Percentiles rank a stretch among this genome's conserved stretches.
These are phyloP conservation scores for Paralvinella palmiformis DNA, from an alignment of 1,140 invertebrate species.

Conservation along the genomic window DNA sequence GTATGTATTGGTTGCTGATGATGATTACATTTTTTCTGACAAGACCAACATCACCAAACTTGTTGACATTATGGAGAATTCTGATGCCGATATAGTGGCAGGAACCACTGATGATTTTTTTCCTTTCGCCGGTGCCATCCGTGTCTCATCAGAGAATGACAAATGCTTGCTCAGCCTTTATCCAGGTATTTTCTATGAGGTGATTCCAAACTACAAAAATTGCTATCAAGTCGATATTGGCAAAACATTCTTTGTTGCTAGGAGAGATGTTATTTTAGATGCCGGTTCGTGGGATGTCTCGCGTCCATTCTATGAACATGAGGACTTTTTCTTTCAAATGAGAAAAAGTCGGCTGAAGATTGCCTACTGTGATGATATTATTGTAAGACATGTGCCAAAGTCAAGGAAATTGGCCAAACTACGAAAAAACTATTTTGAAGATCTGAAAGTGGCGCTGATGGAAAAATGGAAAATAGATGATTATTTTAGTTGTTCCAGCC, in stretches of 20 bases:
- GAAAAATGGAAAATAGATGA: too few species aligned
- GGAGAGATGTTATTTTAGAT: not conserved
- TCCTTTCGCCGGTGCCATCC: not conserved
- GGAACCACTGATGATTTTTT: not conserved
- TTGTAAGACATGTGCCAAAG: not conserved
- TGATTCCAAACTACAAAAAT: not conserved
- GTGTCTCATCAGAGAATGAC: not conserved
- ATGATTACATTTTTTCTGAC: not conserved
- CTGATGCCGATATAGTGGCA: not conserved
- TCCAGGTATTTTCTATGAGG: not conserved
- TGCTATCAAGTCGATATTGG: not conserved
- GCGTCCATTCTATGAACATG: slow-evolving; percentile 1
- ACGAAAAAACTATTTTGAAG: too few species aligned
- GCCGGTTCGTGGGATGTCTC: slow-evolving; percentile 3
- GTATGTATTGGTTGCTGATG: not conserved
- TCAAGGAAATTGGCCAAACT: not conserved
- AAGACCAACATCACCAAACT: not conserved
- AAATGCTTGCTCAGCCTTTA: not conserved
- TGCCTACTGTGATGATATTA: not conserved
- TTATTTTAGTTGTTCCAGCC: too few species aligned
- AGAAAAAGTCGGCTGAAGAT: not conserved
- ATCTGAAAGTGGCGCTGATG: too few species aligned
- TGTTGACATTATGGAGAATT: not conserved
- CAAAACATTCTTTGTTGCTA: not conserved
- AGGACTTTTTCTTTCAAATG: slow-evolving; percentile 4